These are phyloP conservation scores for Pecten maximus DNA, from an alignment of 2,888 invertebrate species.

Conservation along the genomic window DNA sequence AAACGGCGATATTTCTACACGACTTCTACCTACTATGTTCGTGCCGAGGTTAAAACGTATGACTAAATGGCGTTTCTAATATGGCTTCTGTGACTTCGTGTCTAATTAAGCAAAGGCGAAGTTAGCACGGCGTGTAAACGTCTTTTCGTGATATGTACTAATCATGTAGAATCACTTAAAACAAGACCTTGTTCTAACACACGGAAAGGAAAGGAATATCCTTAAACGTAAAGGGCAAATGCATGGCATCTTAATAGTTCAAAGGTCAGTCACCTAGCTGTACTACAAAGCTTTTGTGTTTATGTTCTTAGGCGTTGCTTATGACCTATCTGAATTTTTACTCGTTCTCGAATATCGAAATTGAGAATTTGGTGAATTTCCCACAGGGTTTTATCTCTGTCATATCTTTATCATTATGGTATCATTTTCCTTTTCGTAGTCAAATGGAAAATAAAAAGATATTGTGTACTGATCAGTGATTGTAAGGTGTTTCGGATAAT, in stretches of 20 bases:
- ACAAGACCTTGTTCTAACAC: not conserved
- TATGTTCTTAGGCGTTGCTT: not conserved
- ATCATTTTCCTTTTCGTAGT: not conserved
- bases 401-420: not conserved
- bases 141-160: not conserved
- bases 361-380: not conserved
- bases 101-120: constrained; percentile 2
- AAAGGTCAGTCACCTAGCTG: not conserved
- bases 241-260: not conserved
- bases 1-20: not conserved
- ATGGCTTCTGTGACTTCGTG: not conserved
- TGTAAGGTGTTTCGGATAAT: no score
- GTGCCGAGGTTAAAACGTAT: constrained; percentile 2
- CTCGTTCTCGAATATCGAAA: not conserved
- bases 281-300: not conserved
- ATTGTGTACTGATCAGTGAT: no score
- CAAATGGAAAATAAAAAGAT: not conserved
- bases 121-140: not conserved
- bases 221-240: not conserved
- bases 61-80: constrained; percentile 30
- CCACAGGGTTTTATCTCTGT: not conserved
- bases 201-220: constrained; percentile 11
- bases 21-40: not conserved
- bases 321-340: not conserved
- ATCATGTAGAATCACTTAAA: not conserved